phyloP scores from a whole-genome alignment of 2,888 invertebrate genomes.

The Escarpia spicata region DNA sequence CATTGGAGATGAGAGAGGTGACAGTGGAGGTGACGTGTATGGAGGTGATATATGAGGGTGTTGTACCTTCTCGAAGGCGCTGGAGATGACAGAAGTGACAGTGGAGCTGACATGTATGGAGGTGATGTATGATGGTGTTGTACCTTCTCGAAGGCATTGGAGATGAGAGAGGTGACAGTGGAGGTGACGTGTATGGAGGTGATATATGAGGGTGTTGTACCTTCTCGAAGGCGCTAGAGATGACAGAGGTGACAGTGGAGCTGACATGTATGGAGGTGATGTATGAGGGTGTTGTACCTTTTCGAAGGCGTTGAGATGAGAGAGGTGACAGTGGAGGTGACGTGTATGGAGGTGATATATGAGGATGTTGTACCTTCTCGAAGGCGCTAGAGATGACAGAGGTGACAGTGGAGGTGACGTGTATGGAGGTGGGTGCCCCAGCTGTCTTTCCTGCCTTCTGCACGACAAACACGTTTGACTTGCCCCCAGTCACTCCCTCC shows the following conservation, averaged over 20 bases:
- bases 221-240: slow-evolving; percentile 56
- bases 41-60: neutral
- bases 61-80: slow-evolving; percentile 58
- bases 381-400: slow-evolving; percentile 50
- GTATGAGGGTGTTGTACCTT: too few relatives aligned
- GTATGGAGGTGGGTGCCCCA: slow-evolving; percentile 34
- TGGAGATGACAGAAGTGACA: slow-evolving; percentile 45
- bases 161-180: neutral
- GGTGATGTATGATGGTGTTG: neutral
- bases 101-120: slow-evolving; percentile 45
- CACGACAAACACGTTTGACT: slow-evolving; percentile 63
- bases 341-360: neutral
- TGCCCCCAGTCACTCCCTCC: slow-evolving; percentile 46
- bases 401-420: slow-evolving; percentile 45
- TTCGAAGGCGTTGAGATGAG: neutral
- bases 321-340: neutral
- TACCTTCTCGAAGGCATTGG: too few relatives aligned
- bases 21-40: neutral
- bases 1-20: too few relatives aligned
- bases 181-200: neutral
- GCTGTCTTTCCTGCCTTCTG: slow-evolving; percentile 53
- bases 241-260: slow-evolving; percentile 43
- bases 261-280: slow-evolving; percentile 43
- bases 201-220: slow-evolving; percentile 38
- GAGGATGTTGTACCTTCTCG: slow-evolving; percentile 54